Conservation (phyloP, 2,797 vertebrate genomes). For the Rhabdophis nuchalis region DNA sequence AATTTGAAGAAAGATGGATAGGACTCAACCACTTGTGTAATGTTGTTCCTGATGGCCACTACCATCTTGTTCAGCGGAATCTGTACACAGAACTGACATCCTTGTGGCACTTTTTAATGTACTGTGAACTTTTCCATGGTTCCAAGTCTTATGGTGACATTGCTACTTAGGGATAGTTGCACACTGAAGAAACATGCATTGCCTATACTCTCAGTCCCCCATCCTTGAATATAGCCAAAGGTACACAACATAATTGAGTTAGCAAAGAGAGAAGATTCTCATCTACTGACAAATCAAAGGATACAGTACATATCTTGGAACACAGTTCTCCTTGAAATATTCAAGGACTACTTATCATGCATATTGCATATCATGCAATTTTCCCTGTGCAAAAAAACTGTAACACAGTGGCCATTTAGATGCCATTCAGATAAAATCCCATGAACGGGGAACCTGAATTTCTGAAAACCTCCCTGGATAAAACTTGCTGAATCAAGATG, state of each 20-base stretch:
- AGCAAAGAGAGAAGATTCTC: constrained; percentile 3
- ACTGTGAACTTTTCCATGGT: not conserved
- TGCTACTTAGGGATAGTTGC: not conserved
- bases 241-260: not conserved
- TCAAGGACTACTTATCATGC: not conserved
- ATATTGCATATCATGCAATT: constrained; percentile 10
- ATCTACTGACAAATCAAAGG: not conserved
- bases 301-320: not conserved
- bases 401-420: constrained; percentile 4
- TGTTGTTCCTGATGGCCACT: not conserved
- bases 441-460: not conserved
- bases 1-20: not conserved
- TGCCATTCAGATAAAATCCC: constrained; percentile 16
- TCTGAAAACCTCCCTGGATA: constrained; percentile 4
- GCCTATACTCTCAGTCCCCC: no score
- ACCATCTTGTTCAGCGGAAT: not conserved
- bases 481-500: constrained; percentile 32
- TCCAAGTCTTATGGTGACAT: not conserved
- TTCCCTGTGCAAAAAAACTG: constrained; percentile 20
- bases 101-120: not conserved
- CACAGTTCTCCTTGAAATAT: rapidly evolving
- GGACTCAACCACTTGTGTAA: no score
- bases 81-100: not conserved
- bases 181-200: not conserved
- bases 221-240: not conserved